phyloP scores from a whole-genome alignment of 2,797 vertebrate species.

The Hippoglossus hippoglossus region DNA sequence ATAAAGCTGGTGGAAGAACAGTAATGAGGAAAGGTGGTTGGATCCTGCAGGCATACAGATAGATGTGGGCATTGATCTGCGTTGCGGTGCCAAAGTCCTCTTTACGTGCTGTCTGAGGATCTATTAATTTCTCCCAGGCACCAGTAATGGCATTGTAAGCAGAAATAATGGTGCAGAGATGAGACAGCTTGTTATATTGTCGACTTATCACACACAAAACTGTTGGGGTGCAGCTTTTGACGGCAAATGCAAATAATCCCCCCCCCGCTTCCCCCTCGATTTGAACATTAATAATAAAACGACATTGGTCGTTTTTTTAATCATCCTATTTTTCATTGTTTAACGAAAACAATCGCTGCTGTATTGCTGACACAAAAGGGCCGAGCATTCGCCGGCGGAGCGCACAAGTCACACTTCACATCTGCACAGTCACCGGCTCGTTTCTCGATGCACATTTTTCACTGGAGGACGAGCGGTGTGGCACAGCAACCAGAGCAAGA shows the following conservation, averaged over 20 bases:
- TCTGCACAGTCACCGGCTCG: slow-evolving; percentile 47
- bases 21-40: slow-evolving; percentile 5
- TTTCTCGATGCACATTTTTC: slow-evolving; percentile 10
- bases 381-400: slow-evolving; percentile 26
- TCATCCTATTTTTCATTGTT: slow-evolving; percentile 27
- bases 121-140: slow-evolving; percentile 45
- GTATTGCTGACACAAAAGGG: slow-evolving; percentile 57
- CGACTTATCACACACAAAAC: slow-evolving; percentile 23
- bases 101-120: slow-evolving; percentile 34
- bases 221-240: slow-evolving; percentile 17
- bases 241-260: slow-evolving; percentile 12
- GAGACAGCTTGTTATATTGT: slow-evolving; percentile 32
- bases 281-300: slow-evolving; percentile 38
- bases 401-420: slow-evolving; percentile 29
- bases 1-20: slow-evolving; percentile 35
- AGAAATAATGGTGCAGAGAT: slow-evolving; percentile 42
- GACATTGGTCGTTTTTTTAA: slow-evolving; percentile 6
- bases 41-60: slow-evolving; percentile 31
- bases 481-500: slow-evolving; percentile 20
- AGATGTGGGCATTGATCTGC: slow-evolving; percentile 59
- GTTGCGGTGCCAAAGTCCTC: slow-evolving; percentile 45
- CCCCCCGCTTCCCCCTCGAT: neutral
- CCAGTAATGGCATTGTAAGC: slow-evolving; percentile 29
- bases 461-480: slow-evolving; percentile 5
- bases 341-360: slow-evolving; percentile 47